Base-by-base conservation (phyloP, 37 sponge, comb jelly and placozoan genomes). In the Hormiphora californensis region DNA sequence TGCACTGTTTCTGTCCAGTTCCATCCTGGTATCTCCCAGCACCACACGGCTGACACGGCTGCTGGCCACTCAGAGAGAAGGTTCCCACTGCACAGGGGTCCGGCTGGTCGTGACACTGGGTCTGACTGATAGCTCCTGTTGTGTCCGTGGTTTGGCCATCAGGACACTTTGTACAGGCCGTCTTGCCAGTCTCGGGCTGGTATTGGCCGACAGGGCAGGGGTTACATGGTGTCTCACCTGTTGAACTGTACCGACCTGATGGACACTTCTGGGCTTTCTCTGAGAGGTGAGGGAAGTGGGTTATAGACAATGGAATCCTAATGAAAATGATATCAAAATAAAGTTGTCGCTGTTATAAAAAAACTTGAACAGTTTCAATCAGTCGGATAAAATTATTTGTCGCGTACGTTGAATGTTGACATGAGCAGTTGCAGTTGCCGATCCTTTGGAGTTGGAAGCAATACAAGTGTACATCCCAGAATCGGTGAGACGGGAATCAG, bases 251-350 rank as follows among this genome's bases (percentile, higher is more conserved):
- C 2, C 81, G 81, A 27, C 81, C 81, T n/a, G 81, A 27, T 5
- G 81, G 81, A 40, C 81, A 73, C 81, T 73, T 73, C 81, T 73
- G 81, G 7, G 81, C 46, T 43, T 39, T 23, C 21, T 73, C 81
- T 73, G 46, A 39, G 46, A 17, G 17, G 67, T 7, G 62, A 59
- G 62, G 62, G 22, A 23, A n/a, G n/a, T n/a, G n/a, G n/a, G n/a
- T n/a, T n/a, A n/a, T n/a, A n/a, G n/a, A n/a, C n/a, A n/a, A n/a
- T n/a, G n/a, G n/a, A n/a, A n/a, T n/a, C n/a, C 9, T 9, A 49
- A 49, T 17, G 53, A 49, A 49, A 49, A 49, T 49, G 15, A 15
- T 49, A 49, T 49, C n/a, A n/a, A n/a, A n/a, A n/a, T n/a, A n/a
- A n/a, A n/a, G n/a, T n/a, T n/a, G n/a, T n/a, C n/a, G n/a, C n/a